Base-by-base conservation (phyloP, 1,140 invertebrate species). In the Lamellibrachia luymesi region DNA sequence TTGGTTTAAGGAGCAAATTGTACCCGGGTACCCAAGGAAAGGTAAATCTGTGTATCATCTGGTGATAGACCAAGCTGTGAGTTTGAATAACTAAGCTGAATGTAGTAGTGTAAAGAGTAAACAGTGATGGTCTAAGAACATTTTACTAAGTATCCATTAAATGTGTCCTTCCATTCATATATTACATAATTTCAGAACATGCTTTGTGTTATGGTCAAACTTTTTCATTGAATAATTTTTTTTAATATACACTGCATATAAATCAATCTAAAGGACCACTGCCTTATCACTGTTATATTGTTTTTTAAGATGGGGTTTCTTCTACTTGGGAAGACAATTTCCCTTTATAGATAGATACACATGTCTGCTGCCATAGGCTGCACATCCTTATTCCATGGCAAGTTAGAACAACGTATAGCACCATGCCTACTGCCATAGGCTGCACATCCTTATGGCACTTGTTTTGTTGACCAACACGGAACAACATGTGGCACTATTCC, bases 71-170 rank as follows among this genome's bases (percentile, higher is more conserved):
- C 38, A 38, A 38, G 38, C 38, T 38, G 38, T 38, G 38, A 38
- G 38, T 38, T 38, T 38, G 38, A 38, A 38, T 38, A 38, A 38
- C 38, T 38, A 38, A 38, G 38, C 38, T 38, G 38, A 38, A 38
- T 38, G 38, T 38, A 38, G 38, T 38, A 38, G 38, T 38, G 38
- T 38, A 38, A 38, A 38, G 38, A 38, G 38, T 38, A 38, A 38
- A 38, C 38, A 38, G 38, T 38, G 38, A 38, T 38, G 38, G 38
- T 38, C 38, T 38, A 38, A 38, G 38, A 22, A 22, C 13, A 91
- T 50, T 91, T 91, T 25, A 50, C 91, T 91, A 91, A n/a, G n/a
- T 50, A 91, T n/a, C 13, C 91, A 91, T 91, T 91, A 91, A 91
- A 51, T 91, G 4, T 91, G 91, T 91, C 49, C n/a, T 50, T 51